Evolutionary conservation across 2,888 invertebrate species (phyloP), one percentile per base, ranked within the genome.

Genomic region (Sinhomidia bicolor): DNA sequence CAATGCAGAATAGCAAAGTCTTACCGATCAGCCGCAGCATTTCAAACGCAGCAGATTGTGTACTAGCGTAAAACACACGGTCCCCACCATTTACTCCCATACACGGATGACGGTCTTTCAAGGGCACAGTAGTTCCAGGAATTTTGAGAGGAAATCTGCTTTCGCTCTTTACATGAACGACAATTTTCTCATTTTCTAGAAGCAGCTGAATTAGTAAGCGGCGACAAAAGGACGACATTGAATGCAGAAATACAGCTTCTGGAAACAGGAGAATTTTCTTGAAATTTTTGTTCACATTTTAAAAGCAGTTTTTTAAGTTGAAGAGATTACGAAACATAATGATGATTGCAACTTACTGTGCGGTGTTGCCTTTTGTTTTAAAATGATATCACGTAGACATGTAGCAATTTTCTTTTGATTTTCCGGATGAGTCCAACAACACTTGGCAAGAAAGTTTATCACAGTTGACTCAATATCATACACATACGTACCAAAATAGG

Each of bases 201-300:
- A 98, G 94, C 85, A 98, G 95, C 93, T 98, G 98, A 82, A 98
- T 94, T 91, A 98, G 96, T 87, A 98, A 94, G 81, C 98, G 95
- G 36, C 98, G 95, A 57, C 97, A 97, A 94, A 98, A 98, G 7
- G 98, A 98, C 0, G 97, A 96, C 93, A 98, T 96, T 12, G 96
- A 96, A 68, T 94, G 94, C 1, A 94, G 93, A 91, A 94, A 94
- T 89, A 93, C 93, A 0, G 93, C 93, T 92, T 93, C 94, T 94
- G 86, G 60, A 44, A 32, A 65, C 26, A 83, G 10, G 26, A 60
- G 60, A 36, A 7, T 36, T n/a, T n/a, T n/a, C n/a, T 20, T 3
- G 20, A 54, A 17, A 12, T 12, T 17, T 54, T 51, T 0, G 68
- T 76, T 82, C n/a, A n/a, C n/a, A n/a, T n/a, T n/a, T 36, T 81